Evolutionary conservation across 2,888 invertebrate genomes (phyloP).

Genomic region (Steinernema hermaphroditum): DNA sequence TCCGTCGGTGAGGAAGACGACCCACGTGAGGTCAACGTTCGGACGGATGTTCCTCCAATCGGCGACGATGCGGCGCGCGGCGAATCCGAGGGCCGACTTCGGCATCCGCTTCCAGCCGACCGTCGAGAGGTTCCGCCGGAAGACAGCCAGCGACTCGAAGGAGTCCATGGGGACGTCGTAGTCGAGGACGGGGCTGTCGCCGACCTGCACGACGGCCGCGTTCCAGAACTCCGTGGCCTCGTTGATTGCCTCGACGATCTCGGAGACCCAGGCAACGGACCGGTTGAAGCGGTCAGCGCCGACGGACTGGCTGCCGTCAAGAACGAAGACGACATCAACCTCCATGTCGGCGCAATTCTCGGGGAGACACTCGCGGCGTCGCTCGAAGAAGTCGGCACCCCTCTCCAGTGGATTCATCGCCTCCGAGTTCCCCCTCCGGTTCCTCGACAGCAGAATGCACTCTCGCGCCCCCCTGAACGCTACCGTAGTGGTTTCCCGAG

Average conservation of each 20-base stretch:
- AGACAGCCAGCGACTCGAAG: not conserved
- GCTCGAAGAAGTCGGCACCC: slow-evolving; percentile 36
- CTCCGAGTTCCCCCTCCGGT: not conserved
- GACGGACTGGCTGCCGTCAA: slow-evolving; percentile 19
- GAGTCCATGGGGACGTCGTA: not conserved
- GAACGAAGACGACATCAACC: slow-evolving; percentile 33
- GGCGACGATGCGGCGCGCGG: not conserved
- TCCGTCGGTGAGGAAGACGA: slow-evolving; percentile 24
- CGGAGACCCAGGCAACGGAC: not conserved
- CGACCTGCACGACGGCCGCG: not conserved
- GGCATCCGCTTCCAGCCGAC: not conserved
- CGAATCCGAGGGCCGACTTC: not conserved
- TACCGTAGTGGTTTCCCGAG: too few relatives aligned
- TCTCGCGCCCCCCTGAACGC: slow-evolving; percentile 1
- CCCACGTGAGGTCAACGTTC: slow-evolving; percentile 33
- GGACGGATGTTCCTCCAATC: not conserved
- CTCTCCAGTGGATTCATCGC: slow-evolving; percentile 35
- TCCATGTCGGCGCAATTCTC: slow-evolving; percentile 40
- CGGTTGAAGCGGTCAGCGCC: slow-evolving; percentile 29
- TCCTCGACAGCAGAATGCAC: not conserved
- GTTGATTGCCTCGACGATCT: slow-evolving; percentile 27
- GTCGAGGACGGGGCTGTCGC: not conserved
- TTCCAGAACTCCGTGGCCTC: slow-evolving; percentile 28
- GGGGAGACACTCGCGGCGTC: slow-evolving; percentile 36
- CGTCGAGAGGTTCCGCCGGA: not conserved